These are phyloP conservation scores for Petrocephalus microphthalmus DNA, from an alignment of 2,113 vertebrate species.

Conservation along the genomic window DNA sequence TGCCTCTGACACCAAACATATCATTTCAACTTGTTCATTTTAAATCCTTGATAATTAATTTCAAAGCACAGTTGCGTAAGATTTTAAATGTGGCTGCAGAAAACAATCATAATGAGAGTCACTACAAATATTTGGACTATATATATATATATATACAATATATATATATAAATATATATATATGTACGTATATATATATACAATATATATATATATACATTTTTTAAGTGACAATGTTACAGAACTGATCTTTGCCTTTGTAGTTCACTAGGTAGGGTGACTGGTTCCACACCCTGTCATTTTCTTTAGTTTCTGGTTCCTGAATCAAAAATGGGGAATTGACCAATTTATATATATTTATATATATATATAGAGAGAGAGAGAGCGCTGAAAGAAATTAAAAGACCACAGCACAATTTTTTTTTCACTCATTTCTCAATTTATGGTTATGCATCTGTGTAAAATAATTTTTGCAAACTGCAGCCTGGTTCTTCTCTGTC, in stretches of 20 bases:
- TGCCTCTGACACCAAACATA: not conserved
- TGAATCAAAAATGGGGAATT: not conserved
- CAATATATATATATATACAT: not conserved
- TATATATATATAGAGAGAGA: not conserved
- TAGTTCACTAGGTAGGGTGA: not conserved
- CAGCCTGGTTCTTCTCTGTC: too few relatives aligned
- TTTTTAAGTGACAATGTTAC: not conserved
- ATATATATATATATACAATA: not conserved
- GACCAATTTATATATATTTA: not conserved
- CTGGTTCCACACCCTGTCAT: not conserved
- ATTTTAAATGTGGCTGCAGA: not conserved
- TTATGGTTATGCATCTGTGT: too few relatives aligned
- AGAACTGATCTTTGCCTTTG: not conserved
- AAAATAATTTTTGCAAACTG: too few relatives aligned
- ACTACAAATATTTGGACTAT: not conserved
- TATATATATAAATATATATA: not conserved
- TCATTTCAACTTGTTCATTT: not conserved
- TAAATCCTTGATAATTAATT: conserved; percentile 2
- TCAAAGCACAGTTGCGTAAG: not conserved
- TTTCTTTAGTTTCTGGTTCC: not conserved
- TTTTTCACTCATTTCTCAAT: too few relatives aligned
- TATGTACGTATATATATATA: not conserved
- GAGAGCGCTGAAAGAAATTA: too few relatives aligned
- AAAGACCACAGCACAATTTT: too few relatives aligned
- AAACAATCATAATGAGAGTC: not conserved